Evolutionary conservation across 2,888 invertebrate species (phyloP), one percentile per base, ranked within the genome.

Genomic region (Campoplex nolae): DNA sequence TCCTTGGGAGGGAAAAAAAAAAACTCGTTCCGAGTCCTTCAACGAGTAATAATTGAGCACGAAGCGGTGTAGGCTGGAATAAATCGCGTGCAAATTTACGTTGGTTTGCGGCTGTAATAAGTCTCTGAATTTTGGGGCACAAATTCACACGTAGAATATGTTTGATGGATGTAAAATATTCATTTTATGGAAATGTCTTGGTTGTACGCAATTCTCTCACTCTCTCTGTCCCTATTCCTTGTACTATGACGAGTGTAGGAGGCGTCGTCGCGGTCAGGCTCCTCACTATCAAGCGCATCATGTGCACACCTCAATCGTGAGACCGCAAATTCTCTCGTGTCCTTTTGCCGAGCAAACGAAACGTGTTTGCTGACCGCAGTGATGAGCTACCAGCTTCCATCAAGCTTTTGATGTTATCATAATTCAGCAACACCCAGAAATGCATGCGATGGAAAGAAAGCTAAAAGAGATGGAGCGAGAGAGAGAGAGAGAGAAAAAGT

Each of bases 371-470:
- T 77, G 73, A 81, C 76, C 84, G 32, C 84, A 78, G 48, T 73
- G 76, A 80, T 65, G 54, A 80, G 51, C 51, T 67, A 65, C 74
- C 62, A 70, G 58, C 13, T 54, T 77, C 56, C 32, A 76, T 73
- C 65, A 80, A 68, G 79, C 48, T 81, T 74, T 73, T 81, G 76
- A 75, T 79, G 76, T 80, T 86, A 80, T 73, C 80, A 80, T 86
- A 80, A 80, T 83, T 77, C 80, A 83, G 62, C 65, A 51, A 76
- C 48, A 54, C 56, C 45, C 54, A 23, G 67, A 67, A 42, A 76
- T 28, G 32, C 45, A 65, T 65, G 13, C n/a, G 7, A 75, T 18
- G 54, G 56, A 54, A 65, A 73, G 2, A 65, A 16, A 54, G 51
- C 28, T 4, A 62, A 56, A 56, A 67, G 18, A 35, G 65, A 62